Conservation (phyloP, 2,797 vertebrate genomes). For the Melanotaenia parkinsoni region DNA sequence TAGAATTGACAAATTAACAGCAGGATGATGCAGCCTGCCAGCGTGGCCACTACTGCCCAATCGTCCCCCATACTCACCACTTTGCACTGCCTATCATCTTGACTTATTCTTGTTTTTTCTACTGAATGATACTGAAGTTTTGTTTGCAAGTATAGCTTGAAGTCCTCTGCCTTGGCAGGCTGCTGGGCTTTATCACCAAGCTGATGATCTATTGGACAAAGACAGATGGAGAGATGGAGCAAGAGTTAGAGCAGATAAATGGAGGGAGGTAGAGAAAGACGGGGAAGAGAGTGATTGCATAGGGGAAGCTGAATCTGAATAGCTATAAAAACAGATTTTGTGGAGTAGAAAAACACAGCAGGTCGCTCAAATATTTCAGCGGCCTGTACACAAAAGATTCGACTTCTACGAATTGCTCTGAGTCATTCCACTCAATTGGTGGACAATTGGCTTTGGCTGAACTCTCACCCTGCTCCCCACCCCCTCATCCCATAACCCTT, state of each 20-base stretch:
- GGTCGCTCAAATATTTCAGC: slow-evolving; percentile 65
- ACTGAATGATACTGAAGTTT: slow-evolving; percentile 19
- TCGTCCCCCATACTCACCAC: slow-evolving; percentile 22
- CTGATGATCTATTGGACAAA: slow-evolving; percentile 60
- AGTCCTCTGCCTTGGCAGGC: slow-evolving; percentile 52
- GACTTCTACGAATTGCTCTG: slow-evolving; percentile 70
- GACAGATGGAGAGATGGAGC: slow-evolving; percentile 46
- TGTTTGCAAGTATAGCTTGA: slow-evolving; percentile 37
- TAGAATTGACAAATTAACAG: slow-evolving; percentile 60
- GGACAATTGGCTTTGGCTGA: slow-evolving; percentile 74
- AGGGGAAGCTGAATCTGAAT: slow-evolving; percentile 48
- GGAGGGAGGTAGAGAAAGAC: slow-evolving; percentile 31
- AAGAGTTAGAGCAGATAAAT: slow-evolving; percentile 39
- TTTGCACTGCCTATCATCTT: slow-evolving; percentile 18
- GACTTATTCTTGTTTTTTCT: slow-evolving; percentile 32
- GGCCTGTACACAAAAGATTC: slow-evolving; percentile 55
- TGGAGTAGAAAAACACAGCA: slow-evolving; percentile 42
- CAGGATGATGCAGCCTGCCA: slow-evolving; percentile 57
- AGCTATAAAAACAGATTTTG: slow-evolving; percentile 63
- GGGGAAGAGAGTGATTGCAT: slow-evolving; percentile 56
- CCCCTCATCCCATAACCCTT: slow-evolving; percentile 52
- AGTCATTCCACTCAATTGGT: slow-evolving; percentile 79
- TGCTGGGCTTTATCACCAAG: slow-evolving; percentile 48
- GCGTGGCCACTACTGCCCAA: slow-evolving; percentile 24
- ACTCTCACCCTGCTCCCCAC: slow-evolving; percentile 42